phyloP scores from a whole-genome alignment of 2,888 invertebrate genomes.

The Erebia ligea region DNA sequence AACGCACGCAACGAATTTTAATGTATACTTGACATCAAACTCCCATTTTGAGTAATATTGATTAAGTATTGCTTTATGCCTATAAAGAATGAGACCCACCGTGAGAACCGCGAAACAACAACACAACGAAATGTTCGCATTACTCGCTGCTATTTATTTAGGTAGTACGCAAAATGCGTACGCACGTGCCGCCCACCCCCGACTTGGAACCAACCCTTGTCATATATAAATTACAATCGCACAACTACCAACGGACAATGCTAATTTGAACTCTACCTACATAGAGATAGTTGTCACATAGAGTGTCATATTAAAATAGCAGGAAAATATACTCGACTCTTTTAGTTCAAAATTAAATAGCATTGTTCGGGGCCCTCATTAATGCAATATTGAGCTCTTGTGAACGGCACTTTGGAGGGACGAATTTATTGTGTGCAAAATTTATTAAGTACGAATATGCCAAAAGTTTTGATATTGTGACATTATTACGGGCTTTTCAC shows the following conservation, averaged over 20 bases:
- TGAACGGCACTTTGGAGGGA: constrained; percentile 58
- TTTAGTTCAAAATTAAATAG: constrained; percentile 77
- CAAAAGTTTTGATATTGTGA: constrained; percentile 41
- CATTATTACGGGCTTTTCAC: constrained; percentile 28
- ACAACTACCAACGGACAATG: constrained; percentile 27
- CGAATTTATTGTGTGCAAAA: constrained; percentile 75
- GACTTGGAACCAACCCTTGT: constrained; percentile 53
- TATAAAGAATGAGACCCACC: constrained; percentile 37
- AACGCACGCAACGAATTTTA: too few relatives aligned
- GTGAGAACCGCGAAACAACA: constrained; percentile 66
- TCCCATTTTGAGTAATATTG: too few relatives aligned
- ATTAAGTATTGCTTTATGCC: too few relatives aligned
- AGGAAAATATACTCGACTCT: constrained; percentile 60
- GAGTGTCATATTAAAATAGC: constrained; percentile 37
- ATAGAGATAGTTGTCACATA: constrained; percentile 32
- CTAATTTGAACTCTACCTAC: constrained; percentile 49
- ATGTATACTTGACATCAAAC: too few relatives aligned
- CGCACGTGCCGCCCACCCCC: constrained; percentile 67
- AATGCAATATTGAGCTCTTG: constrained; percentile 76
- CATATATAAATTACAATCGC: constrained; percentile 43
- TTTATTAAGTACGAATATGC: constrained; percentile 58
- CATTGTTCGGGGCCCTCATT: constrained; percentile 77
- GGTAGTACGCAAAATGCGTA: constrained; percentile 78
- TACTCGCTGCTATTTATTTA: constrained; percentile 74
- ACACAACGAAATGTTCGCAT: constrained; percentile 55